Conservation (phyloP, 1,140 invertebrate species). For the Araneus ventricosus region DNA sequence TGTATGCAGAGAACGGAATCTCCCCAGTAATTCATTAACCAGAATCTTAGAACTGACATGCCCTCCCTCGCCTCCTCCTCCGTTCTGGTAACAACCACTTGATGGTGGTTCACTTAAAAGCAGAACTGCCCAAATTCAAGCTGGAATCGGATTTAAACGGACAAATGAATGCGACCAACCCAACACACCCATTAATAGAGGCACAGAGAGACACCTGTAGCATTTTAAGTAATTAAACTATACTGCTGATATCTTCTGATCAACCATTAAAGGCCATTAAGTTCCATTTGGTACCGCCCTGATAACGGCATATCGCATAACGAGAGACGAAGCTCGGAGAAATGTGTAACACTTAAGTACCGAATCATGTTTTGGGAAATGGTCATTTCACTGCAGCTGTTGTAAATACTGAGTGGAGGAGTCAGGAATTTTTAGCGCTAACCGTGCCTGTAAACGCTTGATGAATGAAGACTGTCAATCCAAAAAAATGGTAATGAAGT, state of each 20-base stretch:
- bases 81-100: neutral
- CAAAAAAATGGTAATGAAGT: neutral
- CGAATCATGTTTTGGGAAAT: conserved; percentile 3
- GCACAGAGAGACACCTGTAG: neutral
- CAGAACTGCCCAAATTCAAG: neutral
- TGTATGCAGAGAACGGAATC: neutral
- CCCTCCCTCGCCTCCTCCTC: no score
- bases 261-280: conserved; percentile 34
- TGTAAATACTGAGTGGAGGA: neutral
- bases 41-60: neutral
- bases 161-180: neutral
- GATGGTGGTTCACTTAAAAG: neutral
- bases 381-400: neutral
- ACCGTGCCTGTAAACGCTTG: no score
- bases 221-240: conserved; percentile 25
- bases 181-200: neutral
- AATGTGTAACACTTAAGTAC: neutral
- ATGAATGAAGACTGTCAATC: no score
- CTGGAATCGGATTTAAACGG: neutral
- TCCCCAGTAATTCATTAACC: neutral
- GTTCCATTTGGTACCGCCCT: neutral
- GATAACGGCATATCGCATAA: neutral
- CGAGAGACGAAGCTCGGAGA: neutral
- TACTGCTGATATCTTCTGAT: neutral
- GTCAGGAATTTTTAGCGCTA: neutral